Evolutionary conservation across 2,113 vertebrate genomes (phyloP).

Genomic region (Morone saxatilis): DNA sequence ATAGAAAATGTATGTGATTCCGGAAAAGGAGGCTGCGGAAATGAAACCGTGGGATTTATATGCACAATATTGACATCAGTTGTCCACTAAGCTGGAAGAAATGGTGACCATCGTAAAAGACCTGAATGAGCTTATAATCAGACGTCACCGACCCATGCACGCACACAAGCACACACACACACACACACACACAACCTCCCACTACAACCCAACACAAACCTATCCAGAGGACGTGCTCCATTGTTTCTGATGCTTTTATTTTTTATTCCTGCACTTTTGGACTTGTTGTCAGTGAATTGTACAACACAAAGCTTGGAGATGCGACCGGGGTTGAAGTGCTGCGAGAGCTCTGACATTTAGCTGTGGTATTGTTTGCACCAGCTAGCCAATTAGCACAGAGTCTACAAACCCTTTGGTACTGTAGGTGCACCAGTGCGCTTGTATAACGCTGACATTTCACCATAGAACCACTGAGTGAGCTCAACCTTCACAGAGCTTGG

Average conservation of each 20-base stretch:
- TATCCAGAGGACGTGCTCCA: background rate
- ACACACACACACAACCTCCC: constrained; percentile 25
- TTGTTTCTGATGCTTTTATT: constrained; percentile 36
- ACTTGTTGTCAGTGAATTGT: constrained; percentile 34
- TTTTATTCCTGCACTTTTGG: constrained; percentile 37
- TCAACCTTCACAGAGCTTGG: constrained; percentile 44
- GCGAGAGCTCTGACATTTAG: constrained; percentile 79
- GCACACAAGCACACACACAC: constrained; percentile 28
- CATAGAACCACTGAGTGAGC: constrained; percentile 58
- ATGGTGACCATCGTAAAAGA: constrained; percentile 32
- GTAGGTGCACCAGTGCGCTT: constrained; percentile 40
- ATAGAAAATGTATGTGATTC: constrained; percentile 26
- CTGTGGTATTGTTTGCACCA: constrained; percentile 58
- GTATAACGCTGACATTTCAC: constrained; percentile 77
- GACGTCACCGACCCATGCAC: constrained; percentile 18
- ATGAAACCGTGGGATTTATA: constrained; percentile 37
- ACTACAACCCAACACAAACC: constrained; percentile 1
- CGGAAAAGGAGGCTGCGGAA: constrained; percentile 11
- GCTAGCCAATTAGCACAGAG: constrained; percentile 68
- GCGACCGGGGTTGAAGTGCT: constrained; percentile 49
- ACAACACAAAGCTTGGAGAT: constrained; percentile 26
- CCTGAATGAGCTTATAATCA: constrained; percentile 38
- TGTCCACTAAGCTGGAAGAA: constrained; percentile 45
- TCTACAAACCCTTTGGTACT: constrained; percentile 26
- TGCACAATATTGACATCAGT: constrained; percentile 29